Conservation (phyloP, 2,888 invertebrate species). For the Polydesmus complanatus region DNA sequence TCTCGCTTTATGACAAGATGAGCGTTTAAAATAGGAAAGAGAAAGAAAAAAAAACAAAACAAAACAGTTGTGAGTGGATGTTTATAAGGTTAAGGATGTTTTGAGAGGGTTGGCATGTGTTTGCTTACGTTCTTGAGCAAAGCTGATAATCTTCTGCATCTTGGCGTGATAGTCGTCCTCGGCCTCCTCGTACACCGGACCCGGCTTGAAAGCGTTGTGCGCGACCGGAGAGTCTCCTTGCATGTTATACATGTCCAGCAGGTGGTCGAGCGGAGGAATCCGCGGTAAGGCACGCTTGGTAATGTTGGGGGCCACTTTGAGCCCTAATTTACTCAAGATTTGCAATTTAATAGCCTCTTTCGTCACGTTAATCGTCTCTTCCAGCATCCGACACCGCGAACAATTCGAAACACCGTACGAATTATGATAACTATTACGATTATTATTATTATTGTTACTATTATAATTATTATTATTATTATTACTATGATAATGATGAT, state of each 20-base stretch:
- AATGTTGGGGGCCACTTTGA: conserved; percentile 47
- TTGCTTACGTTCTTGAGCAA: conserved; percentile 43
- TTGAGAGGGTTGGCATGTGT: not conserved
- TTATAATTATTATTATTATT: not conserved
- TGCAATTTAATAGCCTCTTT: conserved; percentile 45
- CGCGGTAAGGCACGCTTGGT: conserved; percentile 43
- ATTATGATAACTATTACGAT: not conserved
- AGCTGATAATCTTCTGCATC: conserved; percentile 52
- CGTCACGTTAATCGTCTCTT: conserved; percentile 42
- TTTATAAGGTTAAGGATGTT: not conserved
- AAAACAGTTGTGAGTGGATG: not conserved
- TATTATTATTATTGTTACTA: not conserved
- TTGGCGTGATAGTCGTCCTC: conserved; percentile 52
- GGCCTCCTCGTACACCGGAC: conserved; percentile 39
- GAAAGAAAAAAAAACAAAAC: not conserved
- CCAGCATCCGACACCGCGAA: conserved; percentile 40
- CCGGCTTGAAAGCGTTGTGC: conserved; percentile 30
- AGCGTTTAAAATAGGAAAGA: conserved; percentile 7
- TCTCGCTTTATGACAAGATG: no score
- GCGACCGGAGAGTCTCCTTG: conserved; percentile 33
- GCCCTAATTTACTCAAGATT: conserved; percentile 44
- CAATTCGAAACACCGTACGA: conserved; percentile 28
- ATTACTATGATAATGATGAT: no score
- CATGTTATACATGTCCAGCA: conserved; percentile 37
- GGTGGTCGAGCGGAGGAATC: conserved; percentile 37